phyloP scores from a whole-genome alignment of 2,797 vertebrate genomes.

The Microctenopoma lineatum region DNA sequence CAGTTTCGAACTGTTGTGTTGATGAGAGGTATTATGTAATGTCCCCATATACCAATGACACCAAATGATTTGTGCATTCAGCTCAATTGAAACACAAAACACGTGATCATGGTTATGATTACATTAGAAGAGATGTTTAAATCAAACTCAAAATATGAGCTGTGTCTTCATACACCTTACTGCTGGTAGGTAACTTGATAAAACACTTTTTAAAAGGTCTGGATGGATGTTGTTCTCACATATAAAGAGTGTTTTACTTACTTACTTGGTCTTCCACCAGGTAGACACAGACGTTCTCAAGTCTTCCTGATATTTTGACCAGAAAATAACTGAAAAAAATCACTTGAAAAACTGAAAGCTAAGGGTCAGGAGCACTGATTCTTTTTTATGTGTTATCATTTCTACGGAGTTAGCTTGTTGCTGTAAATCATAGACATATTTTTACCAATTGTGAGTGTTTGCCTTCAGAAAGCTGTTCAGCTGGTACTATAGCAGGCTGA shows the following conservation, averaged over 20 bases:
- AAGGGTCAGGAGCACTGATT: not conserved
- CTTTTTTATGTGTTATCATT: slow-evolving; percentile 10
- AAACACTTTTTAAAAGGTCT: not conserved
- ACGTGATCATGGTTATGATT: not conserved
- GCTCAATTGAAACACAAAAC: not conserved
- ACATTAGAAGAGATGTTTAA: not conserved
- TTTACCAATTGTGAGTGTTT: slow-evolving; percentile 17
- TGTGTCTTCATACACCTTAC: not conserved
- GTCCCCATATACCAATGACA: not conserved
- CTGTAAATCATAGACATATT: slow-evolving; percentile 29
- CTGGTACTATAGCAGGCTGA: slow-evolving; percentile 32
- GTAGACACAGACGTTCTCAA: slow-evolving; percentile 21
- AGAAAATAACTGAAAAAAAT: slow-evolving; percentile 20
- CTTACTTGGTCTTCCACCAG: not conserved
- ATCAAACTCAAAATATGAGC: not conserved
- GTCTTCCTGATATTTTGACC: slow-evolving; percentile 33
- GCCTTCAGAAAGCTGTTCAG: slow-evolving; percentile 24
- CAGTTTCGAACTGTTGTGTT: not conserved
- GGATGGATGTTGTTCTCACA: slow-evolving; percentile 9
- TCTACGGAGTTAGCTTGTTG: not conserved
- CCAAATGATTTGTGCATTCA: not conserved
- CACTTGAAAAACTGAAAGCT: slow-evolving; percentile 1
- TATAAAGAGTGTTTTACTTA: slow-evolving; percentile 8
- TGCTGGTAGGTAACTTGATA: not conserved
- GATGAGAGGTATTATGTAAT: not conserved